Base-by-base conservation (phyloP, 2,113 vertebrate genomes). In the Ptyas mucosa region DNA sequence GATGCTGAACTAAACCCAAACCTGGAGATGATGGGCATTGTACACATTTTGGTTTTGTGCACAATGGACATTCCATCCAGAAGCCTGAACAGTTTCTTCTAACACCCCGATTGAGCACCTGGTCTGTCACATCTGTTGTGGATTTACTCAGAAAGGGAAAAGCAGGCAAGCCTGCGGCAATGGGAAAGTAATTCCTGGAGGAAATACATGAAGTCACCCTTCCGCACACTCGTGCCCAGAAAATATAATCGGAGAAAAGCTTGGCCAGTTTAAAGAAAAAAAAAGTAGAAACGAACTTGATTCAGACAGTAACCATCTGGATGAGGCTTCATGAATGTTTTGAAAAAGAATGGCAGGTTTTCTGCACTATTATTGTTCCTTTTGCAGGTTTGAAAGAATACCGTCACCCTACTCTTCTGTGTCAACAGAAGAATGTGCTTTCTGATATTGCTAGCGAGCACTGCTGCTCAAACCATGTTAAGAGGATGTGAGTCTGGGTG, bases 401-500 rank as follows among this genome's bases (percentile, higher is more conserved):
- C 75, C 1, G 8, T 21, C 34, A 20, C 75, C 8, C 18, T 39
- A 43, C 75, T 21, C 34, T 43, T 81, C 15, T 81, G 7, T 3
- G 75, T 20, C 34, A 81, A 81, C 34, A 81, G 75, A 21, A 81
- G 8, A 81, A 43, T 3, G 75, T 43, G 75, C 94, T 94, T 90
- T 95, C 94, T 92, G 95, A 96, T 95, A 95, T 96, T 95, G 87
- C 96, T 95, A 93, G 85, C 95, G 97, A 93, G 92, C 96, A 94
- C 95, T 26, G 26, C 91, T 94, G 95, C 87, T 96, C 94, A 93
- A 97, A 97, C 94, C 92, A 43, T 34, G 96, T 52, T 87, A 85
- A 97, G 97, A 98, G 98, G 98, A 99, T 98, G 98, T 98, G 98
- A 97, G 96, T 97, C 96, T 98, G 98, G 98, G 98, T 98, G 98